Conservation (phyloP, 2,888 invertebrate genomes). For the Macropis europaea region DNA sequence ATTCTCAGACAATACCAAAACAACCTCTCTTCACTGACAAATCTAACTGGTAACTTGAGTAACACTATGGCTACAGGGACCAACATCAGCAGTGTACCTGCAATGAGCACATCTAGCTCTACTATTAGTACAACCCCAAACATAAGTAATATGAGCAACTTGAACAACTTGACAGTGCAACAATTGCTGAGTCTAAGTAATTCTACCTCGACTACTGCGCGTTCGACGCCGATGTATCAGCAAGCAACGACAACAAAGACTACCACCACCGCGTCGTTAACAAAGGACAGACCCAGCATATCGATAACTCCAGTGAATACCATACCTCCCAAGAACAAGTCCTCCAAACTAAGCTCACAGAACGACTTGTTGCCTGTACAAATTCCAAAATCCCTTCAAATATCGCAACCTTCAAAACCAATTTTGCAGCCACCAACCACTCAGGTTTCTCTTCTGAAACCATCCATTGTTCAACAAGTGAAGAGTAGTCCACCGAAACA, state of each 20-base stretch:
- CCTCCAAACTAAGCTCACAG: constrained; percentile 41
- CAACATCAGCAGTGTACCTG: constrained; percentile 59
- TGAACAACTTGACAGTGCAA: constrained; percentile 65
- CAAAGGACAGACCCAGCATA: constrained; percentile 81
- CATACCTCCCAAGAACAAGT: constrained; percentile 61
- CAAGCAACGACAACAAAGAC: constrained; percentile 64
- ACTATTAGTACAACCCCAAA: constrained; percentile 53
- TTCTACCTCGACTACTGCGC: constrained; percentile 57
- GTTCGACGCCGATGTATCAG: constrained; percentile 62
- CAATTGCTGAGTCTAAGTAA: constrained; percentile 68
- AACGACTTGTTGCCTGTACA: constrained; percentile 58
- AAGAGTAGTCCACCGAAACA: constrained; percentile 60
- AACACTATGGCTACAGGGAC: constrained; percentile 56
- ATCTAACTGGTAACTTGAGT: constrained; percentile 62
- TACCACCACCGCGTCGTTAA: constrained; percentile 70
- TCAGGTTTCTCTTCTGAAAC: constrained; percentile 72
- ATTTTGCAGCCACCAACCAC: constrained; percentile 53
- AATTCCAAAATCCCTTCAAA: constrained; percentile 61
- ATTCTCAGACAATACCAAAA: constrained; percentile 73
- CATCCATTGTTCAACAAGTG: constrained; percentile 65
- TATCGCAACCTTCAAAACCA: constrained; percentile 55
- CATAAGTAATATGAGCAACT: constrained; percentile 54
- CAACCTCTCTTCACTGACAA: constrained; percentile 67
- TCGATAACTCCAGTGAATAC: constrained; percentile 78
- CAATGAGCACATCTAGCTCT: constrained; percentile 59